These are phyloP conservation scores for Mellivora capensis DNA, from an alignment of 2,113 vertebrate genomes.

Conservation along the genomic window DNA sequence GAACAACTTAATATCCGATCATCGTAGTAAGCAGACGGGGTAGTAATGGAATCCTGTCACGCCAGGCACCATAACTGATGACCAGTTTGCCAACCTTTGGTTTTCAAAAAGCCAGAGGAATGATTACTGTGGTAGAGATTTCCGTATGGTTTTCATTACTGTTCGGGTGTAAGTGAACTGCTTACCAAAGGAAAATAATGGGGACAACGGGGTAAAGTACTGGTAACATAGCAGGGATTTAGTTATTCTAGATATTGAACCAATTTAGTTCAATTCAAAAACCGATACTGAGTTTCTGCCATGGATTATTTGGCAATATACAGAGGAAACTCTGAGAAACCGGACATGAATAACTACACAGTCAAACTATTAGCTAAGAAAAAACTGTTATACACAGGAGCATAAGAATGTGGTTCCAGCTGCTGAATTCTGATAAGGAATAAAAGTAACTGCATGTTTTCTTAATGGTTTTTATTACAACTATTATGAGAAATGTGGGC, in stretches of 20 bases:
- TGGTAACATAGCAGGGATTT: neutral
- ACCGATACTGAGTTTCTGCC: neutral
- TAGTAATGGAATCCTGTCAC: neutral
- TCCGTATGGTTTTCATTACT: neutral
- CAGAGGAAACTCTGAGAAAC: neutral
- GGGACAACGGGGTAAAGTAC: neutral
- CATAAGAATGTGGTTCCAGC: neutral
- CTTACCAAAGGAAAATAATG: neutral
- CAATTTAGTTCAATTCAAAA: neutral
- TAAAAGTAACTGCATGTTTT: neutral
- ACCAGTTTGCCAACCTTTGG: neutral
- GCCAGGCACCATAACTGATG: neutral
- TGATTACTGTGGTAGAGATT: neutral
- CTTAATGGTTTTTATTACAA: neutral
- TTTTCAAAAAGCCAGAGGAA: neutral
- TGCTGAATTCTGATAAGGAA: neutral
- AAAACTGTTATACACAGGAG: neutral
- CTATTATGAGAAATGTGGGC: neutral
- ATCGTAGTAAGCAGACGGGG: neutral
- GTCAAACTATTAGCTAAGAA: neutral
- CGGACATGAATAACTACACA: neutral
- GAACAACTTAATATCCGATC: neutral
- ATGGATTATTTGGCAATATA: constrained; percentile 24
- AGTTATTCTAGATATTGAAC: neutral
- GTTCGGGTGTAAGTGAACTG: neutral